These are phyloP conservation scores for Machimus atricapillus DNA, from an alignment of 2,888 invertebrate genomes.

Conservation along the genomic window DNA sequence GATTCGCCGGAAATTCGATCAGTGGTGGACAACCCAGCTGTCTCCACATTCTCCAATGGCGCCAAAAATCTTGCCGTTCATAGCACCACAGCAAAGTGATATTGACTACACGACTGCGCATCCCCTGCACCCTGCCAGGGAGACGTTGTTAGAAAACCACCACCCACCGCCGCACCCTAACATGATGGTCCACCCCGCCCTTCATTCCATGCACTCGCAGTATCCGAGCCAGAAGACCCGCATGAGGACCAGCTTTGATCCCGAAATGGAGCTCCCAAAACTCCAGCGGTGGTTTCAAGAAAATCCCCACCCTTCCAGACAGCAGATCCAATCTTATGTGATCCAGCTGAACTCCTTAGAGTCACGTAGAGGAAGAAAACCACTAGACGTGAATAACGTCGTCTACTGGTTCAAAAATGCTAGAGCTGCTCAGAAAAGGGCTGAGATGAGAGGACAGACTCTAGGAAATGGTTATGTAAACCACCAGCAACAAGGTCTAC, in stretches of 20 bases:
- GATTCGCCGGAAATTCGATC: slow-evolving; percentile 85
- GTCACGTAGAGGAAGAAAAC: slow-evolving; percentile 90
- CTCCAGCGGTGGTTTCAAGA: slow-evolving; percentile 96
- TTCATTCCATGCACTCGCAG: slow-evolving; percentile 72
- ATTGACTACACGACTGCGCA: slow-evolving; percentile 62
- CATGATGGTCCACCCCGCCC: slow-evolving; percentile 72
- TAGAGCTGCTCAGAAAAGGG: slow-evolving; percentile 92
- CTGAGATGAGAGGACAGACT: slow-evolving; percentile 73
- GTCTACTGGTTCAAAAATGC: slow-evolving; percentile 99
- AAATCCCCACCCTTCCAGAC: slow-evolving; percentile 96
- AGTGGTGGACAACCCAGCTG: slow-evolving; percentile 85
- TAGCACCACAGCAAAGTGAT: slow-evolving; percentile 58
- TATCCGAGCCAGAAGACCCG: slow-evolving; percentile 83
- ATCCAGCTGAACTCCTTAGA: slow-evolving; percentile 91
- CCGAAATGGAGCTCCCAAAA: slow-evolving; percentile 94
- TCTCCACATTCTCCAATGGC: slow-evolving; percentile 67
- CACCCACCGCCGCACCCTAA: slow-evolving; percentile 54
- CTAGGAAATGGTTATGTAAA: slow-evolving; percentile 60
- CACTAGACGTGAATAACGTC: slow-evolving; percentile 93
- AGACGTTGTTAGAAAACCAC: slow-evolving; percentile 47
- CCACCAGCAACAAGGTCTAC: slow-evolving; percentile 63
- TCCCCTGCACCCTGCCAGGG: slow-evolving; percentile 54
- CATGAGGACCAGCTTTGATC: slow-evolving; percentile 97
- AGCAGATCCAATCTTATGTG: slow-evolving; percentile 96
- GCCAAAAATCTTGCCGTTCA: slow-evolving; percentile 63